These are phyloP conservation scores for Sarcophaga bullata DNA, from an alignment of 1,140 invertebrate genomes.

Conservation along the genomic window DNA sequence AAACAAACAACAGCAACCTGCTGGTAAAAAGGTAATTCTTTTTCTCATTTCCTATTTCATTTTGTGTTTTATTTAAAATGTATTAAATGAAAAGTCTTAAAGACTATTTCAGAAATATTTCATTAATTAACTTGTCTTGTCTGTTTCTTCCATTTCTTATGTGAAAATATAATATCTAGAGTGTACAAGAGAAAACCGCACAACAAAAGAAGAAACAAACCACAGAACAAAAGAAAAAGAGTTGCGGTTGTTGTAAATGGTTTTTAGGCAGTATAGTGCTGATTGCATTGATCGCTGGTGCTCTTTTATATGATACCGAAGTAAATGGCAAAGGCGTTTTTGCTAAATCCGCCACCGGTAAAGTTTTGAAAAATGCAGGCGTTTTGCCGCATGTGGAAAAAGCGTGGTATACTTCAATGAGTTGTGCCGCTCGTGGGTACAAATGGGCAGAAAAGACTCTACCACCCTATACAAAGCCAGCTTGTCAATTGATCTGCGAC, in stretches of 20 bases:
- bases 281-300: constrained; percentile 67
- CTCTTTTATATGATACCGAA: constrained; percentile 62
- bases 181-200: constrained; percentile 55
- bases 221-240: constrained; percentile 56
- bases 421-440: constrained; percentile 70
- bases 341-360: constrained; percentile 65
- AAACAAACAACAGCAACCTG: constrained; percentile 57
- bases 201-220: constrained; percentile 63
- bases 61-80: background rate
- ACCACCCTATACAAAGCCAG: constrained; percentile 74
- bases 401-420: constrained; percentile 69
- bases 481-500: constrained; percentile 71
- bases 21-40: constrained; percentile 58
- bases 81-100: too few relatives aligned
- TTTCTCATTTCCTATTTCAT: constrained; percentile 8
- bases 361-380: constrained; percentile 71
- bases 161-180: constrained; percentile 45
- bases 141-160: background rate
- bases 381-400: constrained; percentile 71
- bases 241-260: constrained; percentile 70
- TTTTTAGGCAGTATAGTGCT: constrained; percentile 69
- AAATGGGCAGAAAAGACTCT: constrained; percentile 73
- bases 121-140: constrained; percentile 3
- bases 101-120: too few relatives aligned
- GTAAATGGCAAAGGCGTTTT: constrained; percentile 62